Base-by-base conservation (phyloP, 53 echinoderm and acorn worm species). In the Echinarachnius parma region DNA sequence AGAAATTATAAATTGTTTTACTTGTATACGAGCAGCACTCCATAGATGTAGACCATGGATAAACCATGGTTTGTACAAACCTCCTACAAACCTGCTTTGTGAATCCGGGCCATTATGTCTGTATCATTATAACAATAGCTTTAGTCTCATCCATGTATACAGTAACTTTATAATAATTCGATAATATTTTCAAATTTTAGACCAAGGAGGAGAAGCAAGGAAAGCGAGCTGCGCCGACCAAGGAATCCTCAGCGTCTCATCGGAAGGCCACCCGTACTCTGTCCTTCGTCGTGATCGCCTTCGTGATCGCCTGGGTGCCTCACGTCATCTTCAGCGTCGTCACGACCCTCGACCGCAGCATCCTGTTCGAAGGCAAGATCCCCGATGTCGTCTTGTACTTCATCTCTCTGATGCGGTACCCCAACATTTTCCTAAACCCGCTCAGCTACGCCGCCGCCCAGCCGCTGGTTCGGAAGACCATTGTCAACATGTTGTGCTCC, bases 401-500 rank as follows among this genome's bases (percentile, higher is more conserved):
- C 34, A 52, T 33, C 68, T 49, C 68, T 2, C 13, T 52, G 31
- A 68, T 52, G 34, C 52, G 68, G 2, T 68, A 32, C 68, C 31
- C 68, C 34, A 68, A 68, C 23, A 68, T 49, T 52, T 68, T 68
- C 68, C 52, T 68, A 3, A 68, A 68, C 35, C 68, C 68, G 1
- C 19, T 68, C 2, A 33, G 68, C 53, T 68, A 68, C 23, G 53
- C 68, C 10, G 35, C 31, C 21, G 68, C 68, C 5, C 68, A 68
- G 22, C 68, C 68, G 2, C 9, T 68, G 11, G 49, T 68, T 23
- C 68, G 68, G 1, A 14, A 13, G 27, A 65, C 65, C 3, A 42
- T 65, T 22, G 25, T 56, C 8, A 56, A 3, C 14, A 21, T 56
- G n/a, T n/a, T n/a, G n/a, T n/a, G n/a, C n/a, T n/a, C n/a, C n/a